Base-by-base conservation (phyloP, 2,113 vertebrate species). In the Cettia cetti region DNA sequence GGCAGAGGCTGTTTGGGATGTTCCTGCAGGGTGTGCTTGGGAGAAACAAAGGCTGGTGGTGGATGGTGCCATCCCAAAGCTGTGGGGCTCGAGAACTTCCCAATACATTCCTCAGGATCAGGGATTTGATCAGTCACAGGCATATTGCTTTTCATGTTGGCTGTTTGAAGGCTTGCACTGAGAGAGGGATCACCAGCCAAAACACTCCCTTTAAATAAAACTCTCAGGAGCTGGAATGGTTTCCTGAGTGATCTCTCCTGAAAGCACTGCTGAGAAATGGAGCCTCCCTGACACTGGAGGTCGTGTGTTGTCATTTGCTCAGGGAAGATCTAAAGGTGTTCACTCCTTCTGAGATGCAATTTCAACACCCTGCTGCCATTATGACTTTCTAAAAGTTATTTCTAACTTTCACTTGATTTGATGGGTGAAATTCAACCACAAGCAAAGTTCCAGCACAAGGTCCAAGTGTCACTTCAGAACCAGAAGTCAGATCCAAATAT, bases 391-490 rank as follows among this genome's bases (percentile, higher is more conserved):
- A 13, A 31, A 92, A 92, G 28, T 66, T 78, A 22, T 10, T 8
- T n/a, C 2, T 44, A 31, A 52, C 49, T 79, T 79, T 12, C 16
- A 6, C 40, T 89, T 86, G 76, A 24, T 86, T 77, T 49, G 30
- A 28, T 71, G 76, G 49, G 80, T 93, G 88, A 89, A 93, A 92
- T 86, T 90, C 76, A 92, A 20, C 31, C 28, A 4, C 59, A 45
- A 66, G 86, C 88, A 96, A 94, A 96, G 90, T 76, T 91, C 93
- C 93, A 94, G 88, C 88, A 81, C 93, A 83, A 95, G 59, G 68
- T 80, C 59, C 79, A 82, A 50, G 28, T 54, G 53, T 74, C 75
- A 70, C 40, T 90, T 86, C 61, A 52, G 75, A 89, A 83, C 3
- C 56, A 59, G 24, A 75, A 75, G 17, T 81, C 19, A 56, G 21